These are phyloP conservation scores for Neolamprologus sp. DNA, from an alignment of 2,113 vertebrate species.

Conservation along the genomic window DNA sequence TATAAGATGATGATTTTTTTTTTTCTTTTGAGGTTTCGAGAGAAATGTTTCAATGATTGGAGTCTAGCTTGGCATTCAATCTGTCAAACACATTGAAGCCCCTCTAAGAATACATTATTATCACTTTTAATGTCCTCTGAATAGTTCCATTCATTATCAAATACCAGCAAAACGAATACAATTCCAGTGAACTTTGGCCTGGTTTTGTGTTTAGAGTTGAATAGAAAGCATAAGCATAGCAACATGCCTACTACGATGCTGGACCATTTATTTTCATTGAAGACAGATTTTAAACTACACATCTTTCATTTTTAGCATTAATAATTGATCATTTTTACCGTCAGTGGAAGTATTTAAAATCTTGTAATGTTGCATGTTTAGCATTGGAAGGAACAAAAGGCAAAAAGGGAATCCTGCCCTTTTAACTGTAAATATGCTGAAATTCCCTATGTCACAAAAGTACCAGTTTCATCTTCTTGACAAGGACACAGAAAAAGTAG, in stretches of 20 bases:
- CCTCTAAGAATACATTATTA: background rate
- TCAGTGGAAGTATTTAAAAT: background rate
- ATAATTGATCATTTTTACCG: background rate
- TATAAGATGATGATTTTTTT: background rate
- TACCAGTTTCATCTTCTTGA: constrained; percentile 10
- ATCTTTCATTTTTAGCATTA: background rate
- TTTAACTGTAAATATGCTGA: background rate
- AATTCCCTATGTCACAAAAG: background rate
- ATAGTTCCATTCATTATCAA: background rate
- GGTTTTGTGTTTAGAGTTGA: background rate
- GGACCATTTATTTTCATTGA: background rate
- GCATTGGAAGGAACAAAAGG: background rate
- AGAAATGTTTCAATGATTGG: background rate
- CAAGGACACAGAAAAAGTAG: background rate
- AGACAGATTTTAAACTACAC: background rate
- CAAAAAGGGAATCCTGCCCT: background rate
- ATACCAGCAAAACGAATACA: background rate
- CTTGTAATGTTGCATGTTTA: background rate
- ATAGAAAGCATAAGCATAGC: background rate
- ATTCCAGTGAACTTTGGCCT: background rate
- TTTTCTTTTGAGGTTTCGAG: background rate
- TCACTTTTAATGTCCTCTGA: background rate
- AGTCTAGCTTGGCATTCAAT: background rate
- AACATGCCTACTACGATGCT: background rate
- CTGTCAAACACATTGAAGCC: background rate